Conservation (phyloP, 1,140 invertebrate species). For the Forficula auricularia region DNA sequence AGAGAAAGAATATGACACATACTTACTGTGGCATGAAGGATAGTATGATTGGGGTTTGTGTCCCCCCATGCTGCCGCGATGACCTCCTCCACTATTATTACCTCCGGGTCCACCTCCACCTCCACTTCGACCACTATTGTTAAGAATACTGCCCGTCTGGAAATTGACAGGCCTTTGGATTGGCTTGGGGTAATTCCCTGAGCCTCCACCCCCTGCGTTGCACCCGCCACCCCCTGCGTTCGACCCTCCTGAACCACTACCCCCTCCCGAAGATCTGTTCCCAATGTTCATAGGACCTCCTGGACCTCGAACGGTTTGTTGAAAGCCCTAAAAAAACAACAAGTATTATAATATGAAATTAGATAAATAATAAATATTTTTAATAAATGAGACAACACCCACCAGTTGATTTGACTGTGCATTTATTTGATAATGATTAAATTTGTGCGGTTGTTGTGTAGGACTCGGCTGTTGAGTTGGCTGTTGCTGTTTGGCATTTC, state of each 20-base stretch:
- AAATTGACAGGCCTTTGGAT: slow-evolving; percentile 26
- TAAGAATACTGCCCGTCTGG: slow-evolving; percentile 2
- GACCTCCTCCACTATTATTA: too few species aligned
- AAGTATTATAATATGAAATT: background rate
- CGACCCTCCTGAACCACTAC: slow-evolving; percentile 15
- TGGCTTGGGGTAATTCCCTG: slow-evolving; percentile 29
- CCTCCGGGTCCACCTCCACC: too few species aligned
- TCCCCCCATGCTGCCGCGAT: too few species aligned
- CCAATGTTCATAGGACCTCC: slow-evolving; percentile 21
- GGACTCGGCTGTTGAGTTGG: slow-evolving; percentile 14
- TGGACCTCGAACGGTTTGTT: slow-evolving; percentile 29
- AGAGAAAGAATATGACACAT: too few species aligned
- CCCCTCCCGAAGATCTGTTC: slow-evolving; percentile 15
- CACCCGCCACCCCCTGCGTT: slow-evolving; percentile 20
- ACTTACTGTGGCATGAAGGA: too few species aligned
- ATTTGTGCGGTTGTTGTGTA: slow-evolving; percentile 17
- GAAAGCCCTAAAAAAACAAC: slow-evolving; percentile 19
- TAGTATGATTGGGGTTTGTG: too few species aligned
- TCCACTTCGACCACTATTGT: too few species aligned
- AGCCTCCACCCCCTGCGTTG: slow-evolving; percentile 25
- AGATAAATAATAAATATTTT: slow-evolving; percentile 3
- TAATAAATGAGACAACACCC: slow-evolving; percentile 18
- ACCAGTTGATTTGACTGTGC: slow-evolving; percentile 32
- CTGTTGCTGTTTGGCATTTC: slow-evolving; percentile 28
- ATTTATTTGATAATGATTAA: slow-evolving; percentile 27